These are phyloP conservation scores for Melanargia galathea DNA, from an alignment of 2,888 invertebrate species.

Conservation along the genomic window DNA sequence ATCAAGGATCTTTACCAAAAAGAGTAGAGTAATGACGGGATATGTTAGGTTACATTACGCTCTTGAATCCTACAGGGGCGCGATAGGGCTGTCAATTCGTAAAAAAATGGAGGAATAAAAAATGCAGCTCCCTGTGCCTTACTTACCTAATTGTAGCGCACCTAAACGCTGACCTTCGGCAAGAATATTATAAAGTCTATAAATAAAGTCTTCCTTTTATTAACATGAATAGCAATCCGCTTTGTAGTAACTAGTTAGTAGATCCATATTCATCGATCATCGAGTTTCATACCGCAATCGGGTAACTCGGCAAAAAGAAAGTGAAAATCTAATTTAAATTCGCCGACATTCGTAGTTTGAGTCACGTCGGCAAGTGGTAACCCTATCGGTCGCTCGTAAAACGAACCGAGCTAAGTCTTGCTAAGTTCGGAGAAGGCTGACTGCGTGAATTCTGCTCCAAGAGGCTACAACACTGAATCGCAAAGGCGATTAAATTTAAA, in stretches of 20 bases:
- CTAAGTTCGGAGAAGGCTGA: constrained; percentile 29
- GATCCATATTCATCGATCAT: neutral
- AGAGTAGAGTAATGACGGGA: constrained; percentile 15
- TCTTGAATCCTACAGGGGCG: constrained; percentile 1
- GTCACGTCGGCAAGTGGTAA: constrained; percentile 2
- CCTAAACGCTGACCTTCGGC: too few species aligned
- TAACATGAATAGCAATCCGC: too few species aligned
- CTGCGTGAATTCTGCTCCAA: constrained; percentile 25
- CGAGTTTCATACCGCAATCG: neutral
- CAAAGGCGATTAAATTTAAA: constrained; percentile 31
- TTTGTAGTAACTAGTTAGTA: neutral
- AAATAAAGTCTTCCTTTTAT: too few species aligned
- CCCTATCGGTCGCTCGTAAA: constrained; percentile 23
- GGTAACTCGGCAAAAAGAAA: neutral
- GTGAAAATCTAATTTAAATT: neutral
- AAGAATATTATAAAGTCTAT: too few species aligned
- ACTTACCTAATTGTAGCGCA: too few species aligned
- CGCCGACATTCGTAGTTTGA: constrained; percentile 13
- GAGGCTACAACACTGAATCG: constrained; percentile 27
- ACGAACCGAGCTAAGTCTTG: constrained; percentile 29
- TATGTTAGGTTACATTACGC: constrained; percentile 16
- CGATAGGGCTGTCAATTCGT: constrained; percentile 2
- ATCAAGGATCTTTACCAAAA: constrained; percentile 3
- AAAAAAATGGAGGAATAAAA: neutral
- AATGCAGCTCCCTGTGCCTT: too few species aligned